Evolutionary conservation across 1,140 invertebrate genomes (phyloP), one percentile per base, ranked within the genome.

Genomic region (Platyura marginata): DNA sequence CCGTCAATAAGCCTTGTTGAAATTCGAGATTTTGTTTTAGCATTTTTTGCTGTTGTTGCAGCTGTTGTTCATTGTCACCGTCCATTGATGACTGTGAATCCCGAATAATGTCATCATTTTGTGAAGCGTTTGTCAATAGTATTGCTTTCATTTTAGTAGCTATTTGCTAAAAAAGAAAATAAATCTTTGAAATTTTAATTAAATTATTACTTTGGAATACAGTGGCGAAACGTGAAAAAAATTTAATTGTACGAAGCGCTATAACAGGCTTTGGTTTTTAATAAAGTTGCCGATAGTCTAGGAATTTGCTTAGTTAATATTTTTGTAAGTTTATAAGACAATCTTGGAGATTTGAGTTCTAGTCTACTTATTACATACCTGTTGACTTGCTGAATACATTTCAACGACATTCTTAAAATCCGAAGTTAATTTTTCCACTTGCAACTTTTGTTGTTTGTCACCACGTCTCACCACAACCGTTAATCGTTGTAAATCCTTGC

Each of bases 391-490:
- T 35, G 79, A 77, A 53, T 89, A 92, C 57, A 74, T 77, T 36
- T 77, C 72, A 0, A 90, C 64, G 9, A 81, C 75, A 50, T 81
- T 79, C 47, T 76, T 75, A 55, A 89, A 90, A 48, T 83, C 79
- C 50, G 75, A 75, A 5, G 76, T 83, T 1, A 92, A 65, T 59
- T 82, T 75, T 48, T 86, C 84, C 35, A 84, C 70, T 63, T 89
- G 81, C 46, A 90, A 64, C 53, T 81, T 83, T 51, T 82, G 79
- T 43, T 79, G 73, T 53, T 85, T 81, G 54, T 83, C 78, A 2
- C 74, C 74, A 50, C 69, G 68, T 38, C 71, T 61, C 42, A 76
- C 74, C 8, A 80, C 62, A 21, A 69, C 67, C 18, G 73, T 77
- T 15, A 89, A 61, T 45, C 75, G 70, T 45, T 77, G 71, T 38